phyloP scores from a whole-genome alignment of 2,888 invertebrate genomes.

The Bombylius discolor region DNA sequence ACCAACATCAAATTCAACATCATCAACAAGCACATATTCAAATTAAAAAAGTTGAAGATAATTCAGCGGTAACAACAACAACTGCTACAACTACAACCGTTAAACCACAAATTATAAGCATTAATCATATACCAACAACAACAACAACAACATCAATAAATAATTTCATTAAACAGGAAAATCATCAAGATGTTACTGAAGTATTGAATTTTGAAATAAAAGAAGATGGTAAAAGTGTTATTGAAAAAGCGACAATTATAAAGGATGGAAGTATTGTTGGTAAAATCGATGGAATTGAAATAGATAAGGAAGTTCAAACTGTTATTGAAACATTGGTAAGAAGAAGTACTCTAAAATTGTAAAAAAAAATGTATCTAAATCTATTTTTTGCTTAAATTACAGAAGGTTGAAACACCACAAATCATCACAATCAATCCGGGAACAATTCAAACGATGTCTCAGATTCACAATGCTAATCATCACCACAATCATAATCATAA shows the following conservation, averaged over 20 bases:
- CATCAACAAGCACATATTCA: not conserved
- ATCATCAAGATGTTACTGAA: not conserved
- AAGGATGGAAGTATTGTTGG: not conserved
- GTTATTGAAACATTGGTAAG: not conserved
- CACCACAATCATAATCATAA: too few relatives aligned
- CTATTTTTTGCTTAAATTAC: not conserved
- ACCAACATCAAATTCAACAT: not conserved
- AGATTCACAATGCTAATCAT: not conserved
- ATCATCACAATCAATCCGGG: not conserved
- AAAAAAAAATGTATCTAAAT: too few relatives aligned
- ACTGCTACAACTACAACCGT: not conserved
- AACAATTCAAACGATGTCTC: not conserved
- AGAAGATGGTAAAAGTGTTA: not conserved
- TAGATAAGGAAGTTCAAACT: not conserved
- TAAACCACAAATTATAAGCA: not conserved
- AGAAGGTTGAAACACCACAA: not conserved
- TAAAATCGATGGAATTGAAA: not conserved
- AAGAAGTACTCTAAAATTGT: too few relatives aligned
- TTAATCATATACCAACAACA: not conserved
- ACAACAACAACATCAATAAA: not conserved
- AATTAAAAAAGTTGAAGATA: not conserved
- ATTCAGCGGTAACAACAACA: not conserved
- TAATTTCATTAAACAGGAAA: not conserved
- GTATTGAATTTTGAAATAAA: not conserved
- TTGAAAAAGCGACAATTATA: not conserved